Percentiles rank a stretch among this genome's conserved stretches.
Conservation (phyloP, 2,888 invertebrate species). For the Globia sparganii region DNA sequence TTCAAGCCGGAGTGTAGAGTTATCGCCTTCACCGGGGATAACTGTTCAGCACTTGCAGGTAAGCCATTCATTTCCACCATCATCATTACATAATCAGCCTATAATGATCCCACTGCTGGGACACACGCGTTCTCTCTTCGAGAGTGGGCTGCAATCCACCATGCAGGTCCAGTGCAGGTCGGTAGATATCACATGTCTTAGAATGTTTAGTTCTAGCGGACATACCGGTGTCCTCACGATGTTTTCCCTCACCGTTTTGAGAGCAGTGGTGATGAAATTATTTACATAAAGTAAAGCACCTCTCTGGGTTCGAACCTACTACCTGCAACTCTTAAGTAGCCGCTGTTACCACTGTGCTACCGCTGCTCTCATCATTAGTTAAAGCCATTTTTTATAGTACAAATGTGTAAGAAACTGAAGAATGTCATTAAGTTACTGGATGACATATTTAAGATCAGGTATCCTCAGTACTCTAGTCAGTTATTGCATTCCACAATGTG, state of each 20-base stretch:
- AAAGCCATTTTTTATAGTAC: background rate
- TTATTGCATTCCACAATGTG: background rate
- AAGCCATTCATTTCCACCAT: background rate
- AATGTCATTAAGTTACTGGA: too few relatives aligned
- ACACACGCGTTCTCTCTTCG: background rate
- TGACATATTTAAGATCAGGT: background rate
- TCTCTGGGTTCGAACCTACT: too few relatives aligned
- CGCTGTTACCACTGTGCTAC: too few relatives aligned
- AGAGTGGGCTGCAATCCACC: background rate
- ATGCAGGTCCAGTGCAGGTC: background rate
- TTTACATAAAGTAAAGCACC: too few relatives aligned
- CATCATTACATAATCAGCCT: background rate
- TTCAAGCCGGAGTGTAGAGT: constrained; percentile 95
- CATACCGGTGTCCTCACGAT: too few relatives aligned
- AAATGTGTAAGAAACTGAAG: background rate
- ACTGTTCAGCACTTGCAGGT: constrained; percentile 96
- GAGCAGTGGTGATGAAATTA: too few relatives aligned
- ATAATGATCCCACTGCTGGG: background rate
- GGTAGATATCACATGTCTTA: too few relatives aligned
- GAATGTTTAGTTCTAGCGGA: too few relatives aligned
- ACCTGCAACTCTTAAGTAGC: too few relatives aligned
- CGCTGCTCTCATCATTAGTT: too few relatives aligned
- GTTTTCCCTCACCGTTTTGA: too few relatives aligned
- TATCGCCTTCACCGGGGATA: constrained; percentile 98
- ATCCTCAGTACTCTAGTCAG: background rate